phyloP scores from a whole-genome alignment of 2,113 vertebrate genomes.

The Puffinus mauretanicus region DNA sequence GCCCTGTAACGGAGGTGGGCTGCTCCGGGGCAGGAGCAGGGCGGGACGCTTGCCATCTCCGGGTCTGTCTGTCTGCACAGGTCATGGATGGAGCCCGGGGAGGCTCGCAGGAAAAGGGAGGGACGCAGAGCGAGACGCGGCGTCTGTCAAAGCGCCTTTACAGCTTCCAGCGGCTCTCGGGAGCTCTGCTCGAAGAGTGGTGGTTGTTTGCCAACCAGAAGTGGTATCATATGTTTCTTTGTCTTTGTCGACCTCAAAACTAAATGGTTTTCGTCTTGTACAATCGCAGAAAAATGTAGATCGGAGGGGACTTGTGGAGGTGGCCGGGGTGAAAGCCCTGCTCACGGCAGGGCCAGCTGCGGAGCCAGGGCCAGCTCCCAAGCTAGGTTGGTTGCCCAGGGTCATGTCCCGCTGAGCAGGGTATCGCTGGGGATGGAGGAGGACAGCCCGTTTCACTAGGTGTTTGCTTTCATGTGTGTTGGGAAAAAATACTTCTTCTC shows the following conservation, averaged over 20 bases:
- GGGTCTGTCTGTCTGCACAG: neutral
- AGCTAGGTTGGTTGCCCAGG: fast-evolving
- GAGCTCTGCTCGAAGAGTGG: neutral
- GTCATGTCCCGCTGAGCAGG: neutral
- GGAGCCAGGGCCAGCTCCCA: neutral
- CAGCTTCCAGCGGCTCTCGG: neutral
- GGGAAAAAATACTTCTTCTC: neutral
- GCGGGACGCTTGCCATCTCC: neutral
- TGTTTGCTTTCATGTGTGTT: neutral
- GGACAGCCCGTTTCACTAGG: neutral
- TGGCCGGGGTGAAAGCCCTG: neutral
- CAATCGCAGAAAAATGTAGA: neutral
- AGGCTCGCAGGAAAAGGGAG: neutral
- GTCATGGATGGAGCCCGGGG: neutral
- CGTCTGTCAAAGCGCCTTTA: neutral
- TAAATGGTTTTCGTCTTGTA: neutral
- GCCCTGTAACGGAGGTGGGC: neutral
- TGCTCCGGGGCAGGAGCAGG: neutral
- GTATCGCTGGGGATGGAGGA: neutral
- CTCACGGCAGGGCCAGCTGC: fast-evolving
- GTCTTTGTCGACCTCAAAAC: neutral
- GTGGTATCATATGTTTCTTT: neutral
- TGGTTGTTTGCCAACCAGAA: neutral
- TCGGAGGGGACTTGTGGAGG: neutral
- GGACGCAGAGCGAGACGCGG: neutral